Conservation (phyloP, 2,113 vertebrate genomes). For the Buteo buteo region DNA sequence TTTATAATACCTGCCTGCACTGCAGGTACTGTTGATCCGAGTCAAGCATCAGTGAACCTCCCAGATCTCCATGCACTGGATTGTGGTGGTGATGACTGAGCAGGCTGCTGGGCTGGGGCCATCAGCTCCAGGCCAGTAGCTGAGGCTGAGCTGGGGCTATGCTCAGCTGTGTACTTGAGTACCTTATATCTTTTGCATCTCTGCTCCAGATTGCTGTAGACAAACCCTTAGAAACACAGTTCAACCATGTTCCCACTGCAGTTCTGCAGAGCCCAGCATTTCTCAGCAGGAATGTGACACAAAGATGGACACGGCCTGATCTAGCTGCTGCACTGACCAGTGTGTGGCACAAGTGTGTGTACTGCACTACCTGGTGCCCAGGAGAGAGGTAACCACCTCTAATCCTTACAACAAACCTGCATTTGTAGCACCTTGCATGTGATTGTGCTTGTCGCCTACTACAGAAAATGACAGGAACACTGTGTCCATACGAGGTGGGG, state of each 20-base stretch:
- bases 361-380: neutral
- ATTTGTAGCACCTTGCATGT: neutral
- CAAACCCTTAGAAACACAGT: neutral
- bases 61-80: neutral
- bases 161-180: neutral
- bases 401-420: neutral
- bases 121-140: neutral
- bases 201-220: neutral
- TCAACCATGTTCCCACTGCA: neutral
- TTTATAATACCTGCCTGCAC: neutral
- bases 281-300: neutral
- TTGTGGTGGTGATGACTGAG: neutral
- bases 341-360: fast-evolving
- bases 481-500: neutral
- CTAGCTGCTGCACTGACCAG: neutral
- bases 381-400: neutral
- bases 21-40: neutral
- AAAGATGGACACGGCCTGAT: neutral
- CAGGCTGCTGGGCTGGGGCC: neutral
- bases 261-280: neutral
- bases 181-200: neutral
- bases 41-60: neutral
- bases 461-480: neutral
- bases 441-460: neutral
- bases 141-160: neutral